Base-by-base conservation (phyloP, 2,113 vertebrate genomes). In the Triplophysa siluroides region DNA sequence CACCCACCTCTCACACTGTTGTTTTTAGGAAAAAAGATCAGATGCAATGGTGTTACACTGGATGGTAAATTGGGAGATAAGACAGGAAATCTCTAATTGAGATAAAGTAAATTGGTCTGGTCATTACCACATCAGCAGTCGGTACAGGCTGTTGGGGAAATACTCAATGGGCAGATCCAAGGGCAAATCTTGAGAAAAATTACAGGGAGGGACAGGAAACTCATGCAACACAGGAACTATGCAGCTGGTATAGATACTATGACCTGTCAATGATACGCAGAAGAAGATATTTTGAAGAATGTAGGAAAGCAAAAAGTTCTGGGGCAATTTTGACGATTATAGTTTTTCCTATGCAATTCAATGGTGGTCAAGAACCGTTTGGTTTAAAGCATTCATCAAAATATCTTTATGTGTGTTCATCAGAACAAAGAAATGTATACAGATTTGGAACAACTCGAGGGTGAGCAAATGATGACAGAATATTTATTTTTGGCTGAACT, bases 71-170 rank as follows among this genome's bases (percentile, higher is more conserved):
- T 24, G 47, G 24, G 14, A 76, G 78, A 78, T 62, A 60, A 81
- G 74, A 63, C 19, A 72, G 74, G 74, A 85, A 85, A 61, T 70
- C 14, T 62, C 77, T 70, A 24, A 72, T 78, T 74, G 52, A 58
- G 73, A 63, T 47, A 33, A 38, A 62, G 26, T 63, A 68, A 83
- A 70, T 66, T 65, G 14, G 43, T 45, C 16, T 14, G 8, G n/a
- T 62, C 29, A 68, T 76, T 63, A 71, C 26, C 19, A 26, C 14
- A 47, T 45, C 33, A 18, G 14, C 64, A 21, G 63, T 29, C 3
- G 18, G 71, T 16, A 13, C 8, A 61, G 64, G 8, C 58, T 29
- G 21, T 21, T 24, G 61, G 16, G 18, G 43, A 76, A 10, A 9
- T 29, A 23, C 56, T 71, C 71, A 26, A 10, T 70, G 47, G 64